Base-by-base conservation (phyloP, 2,888 invertebrate genomes). In the Aplocera efformata region DNA sequence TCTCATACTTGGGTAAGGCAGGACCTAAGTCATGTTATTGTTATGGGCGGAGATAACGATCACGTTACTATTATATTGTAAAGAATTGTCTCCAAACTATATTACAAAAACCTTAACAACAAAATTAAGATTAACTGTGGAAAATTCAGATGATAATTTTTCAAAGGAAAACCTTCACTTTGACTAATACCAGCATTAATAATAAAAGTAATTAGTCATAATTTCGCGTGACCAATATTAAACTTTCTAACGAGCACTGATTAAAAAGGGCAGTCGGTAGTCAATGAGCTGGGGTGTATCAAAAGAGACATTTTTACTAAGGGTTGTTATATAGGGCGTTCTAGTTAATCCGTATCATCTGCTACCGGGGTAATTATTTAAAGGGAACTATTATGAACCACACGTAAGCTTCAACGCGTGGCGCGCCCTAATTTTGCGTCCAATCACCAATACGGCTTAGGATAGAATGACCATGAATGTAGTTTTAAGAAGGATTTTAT, bases 361-460 rank as follows among this genome's bases (percentile, higher is more conserved):
- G 86, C 82, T 84, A 68, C 85, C 69, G 68, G 66, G 72, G 82
- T 82, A 86, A 88, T 86, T 85, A 85, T 86, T 82, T 83, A 79
- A 78, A 81, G 82, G 85, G 79, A 73, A 70, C 68, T 63, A 58
- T 50, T 59, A 69, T 68, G 67, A 62, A 69, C 72, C 67, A 63
- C 68, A 63, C 60, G 64, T 84, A 85, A 85, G 77, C 77, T 66
- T 56, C 44, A 48, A 60, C 84, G 82, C 83, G 84, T 84, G 86
- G 63, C 76, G 35, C 56, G 56, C 62, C 71, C 84, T 86, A 84
- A 88, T 85, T 88, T 86, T 78, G 72, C 73, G 64, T 64, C 72
- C 68, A 69, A 79, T 79, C 79, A 76, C 77, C 77, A 76, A 83
- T 81, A 79, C 67, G 70, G 72, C 63, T 74, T 77, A 70, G 42